Conservation (phyloP, 1,140 invertebrate genomes). For the Littorina saxatilis region DNA sequence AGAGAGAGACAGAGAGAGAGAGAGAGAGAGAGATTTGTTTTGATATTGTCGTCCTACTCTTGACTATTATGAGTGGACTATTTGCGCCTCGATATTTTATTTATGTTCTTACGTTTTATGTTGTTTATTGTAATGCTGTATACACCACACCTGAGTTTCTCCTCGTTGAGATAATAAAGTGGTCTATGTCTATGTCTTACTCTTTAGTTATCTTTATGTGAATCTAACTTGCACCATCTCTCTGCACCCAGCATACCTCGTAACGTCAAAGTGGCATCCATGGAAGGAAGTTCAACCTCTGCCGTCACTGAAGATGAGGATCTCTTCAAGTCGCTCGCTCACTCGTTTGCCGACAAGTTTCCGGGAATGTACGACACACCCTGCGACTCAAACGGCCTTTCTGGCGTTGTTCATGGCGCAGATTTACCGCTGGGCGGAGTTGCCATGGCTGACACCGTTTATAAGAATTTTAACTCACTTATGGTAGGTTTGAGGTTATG, state of each 20-base stretch:
- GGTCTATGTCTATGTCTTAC: too few relatives aligned
- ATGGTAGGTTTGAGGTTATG: conserved; percentile 70
- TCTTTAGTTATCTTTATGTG: too few relatives aligned
- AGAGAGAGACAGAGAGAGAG: too few relatives aligned
- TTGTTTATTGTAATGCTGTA: too few relatives aligned
- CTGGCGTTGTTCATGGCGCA: conserved; percentile 71
- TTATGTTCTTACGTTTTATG: too few relatives aligned
- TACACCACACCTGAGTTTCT: too few relatives aligned
- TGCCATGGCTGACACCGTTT: conserved; percentile 74
- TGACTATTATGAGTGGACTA: too few relatives aligned
- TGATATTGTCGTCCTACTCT: too few relatives aligned
- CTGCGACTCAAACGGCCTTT: conserved; percentile 71
- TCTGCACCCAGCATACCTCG: conserved; percentile 47
- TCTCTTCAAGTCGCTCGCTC: conserved; percentile 68
- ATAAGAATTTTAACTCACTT: conserved; percentile 65
- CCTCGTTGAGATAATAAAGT: too few relatives aligned
- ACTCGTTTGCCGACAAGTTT: conserved; percentile 75
- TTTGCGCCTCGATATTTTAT: too few relatives aligned
- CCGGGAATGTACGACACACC: conserved; percentile 58
- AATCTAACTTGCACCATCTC: too few relatives aligned
- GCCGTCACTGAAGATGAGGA: conserved; percentile 69
- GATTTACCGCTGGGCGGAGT: conserved; percentile 58
- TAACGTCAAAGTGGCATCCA: conserved; percentile 26
- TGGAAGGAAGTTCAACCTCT: not conserved
- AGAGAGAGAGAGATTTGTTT: too few relatives aligned